Evolutionary conservation across 2,113 vertebrate genomes (phyloP), one percentile per base, ranked within the genome.

Genomic region (Amia ocellicauda): DNA sequence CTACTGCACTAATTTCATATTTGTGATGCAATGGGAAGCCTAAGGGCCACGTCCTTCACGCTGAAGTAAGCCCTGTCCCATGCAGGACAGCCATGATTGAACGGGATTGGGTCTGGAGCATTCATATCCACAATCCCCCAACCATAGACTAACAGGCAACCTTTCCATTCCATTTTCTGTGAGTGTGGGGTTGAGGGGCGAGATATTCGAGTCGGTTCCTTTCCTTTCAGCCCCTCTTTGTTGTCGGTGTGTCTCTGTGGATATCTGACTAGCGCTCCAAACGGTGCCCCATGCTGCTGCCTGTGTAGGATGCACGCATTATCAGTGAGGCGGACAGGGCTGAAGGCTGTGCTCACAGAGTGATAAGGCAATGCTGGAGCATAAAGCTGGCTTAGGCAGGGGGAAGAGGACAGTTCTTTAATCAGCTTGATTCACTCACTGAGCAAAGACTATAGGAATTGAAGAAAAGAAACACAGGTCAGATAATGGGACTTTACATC

Each of bases 401-500:
- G 36, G 9, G 53, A 28, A 17, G 22, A 58, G 67, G 82, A 78
- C 80, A 74, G 62, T 74, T 77, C 60, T 83, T 63, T 84, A 83
- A 85, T 85, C 82, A 83, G 77, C 72, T 59, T 71, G 78, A 80
- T 75, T 71, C 64, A 69, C 80, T 82, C 74, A 73, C 73, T 52
- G 72, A 76, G 81, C 78, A 82, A 80, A 80, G 79, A 85, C 79
- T 78, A 74, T 66, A 78, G 75, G 79, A 80, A 80, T 14, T 72
- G 78, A 81, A 83, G 74, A 74, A 74, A 75, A 73, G 72, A 80
- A 82, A 78, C 69, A 71, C 74, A 73, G 78, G 79, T 82, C 77
- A 84, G 80, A 83, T 84, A 85, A 83, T 80, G 77, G 75, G 78
- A 80, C 80, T 80, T 29, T 81, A 80, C 77, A 82, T 80, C 77